These are phyloP conservation scores for Gadus macrocephalus DNA, from an alignment of 2,113 vertebrate species.

Conservation along the genomic window DNA sequence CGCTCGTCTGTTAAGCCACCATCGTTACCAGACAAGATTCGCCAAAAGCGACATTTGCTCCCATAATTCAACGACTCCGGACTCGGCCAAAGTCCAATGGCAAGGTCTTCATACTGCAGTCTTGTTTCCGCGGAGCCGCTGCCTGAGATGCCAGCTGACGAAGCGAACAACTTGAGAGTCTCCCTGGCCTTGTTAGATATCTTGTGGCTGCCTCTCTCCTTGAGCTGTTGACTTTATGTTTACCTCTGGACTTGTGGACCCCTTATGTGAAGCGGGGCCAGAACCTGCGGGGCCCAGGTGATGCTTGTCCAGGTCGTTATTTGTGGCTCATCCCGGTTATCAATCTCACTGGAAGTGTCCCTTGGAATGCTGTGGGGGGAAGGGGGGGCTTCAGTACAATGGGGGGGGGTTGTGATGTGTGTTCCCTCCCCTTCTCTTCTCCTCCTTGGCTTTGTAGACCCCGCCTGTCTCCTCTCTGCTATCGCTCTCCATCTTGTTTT, in stretches of 20 bases:
- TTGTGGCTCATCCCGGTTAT: conserved; percentile 49
- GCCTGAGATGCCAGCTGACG: conserved; percentile 25
- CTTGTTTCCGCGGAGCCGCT: too few species aligned
- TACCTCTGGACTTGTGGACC: conserved; percentile 30
- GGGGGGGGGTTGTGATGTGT: not conserved
- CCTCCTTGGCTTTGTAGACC: conserved; percentile 4
- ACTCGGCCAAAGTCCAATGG: too few species aligned
- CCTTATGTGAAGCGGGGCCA: conserved; percentile 41
- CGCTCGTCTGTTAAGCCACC: too few species aligned
- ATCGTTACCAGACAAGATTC: too few species aligned
- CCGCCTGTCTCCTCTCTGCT: not conserved
- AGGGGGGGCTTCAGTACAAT: conserved; percentile 26
- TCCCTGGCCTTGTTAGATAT: conserved; percentile 21
- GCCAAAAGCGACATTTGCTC: too few species aligned
- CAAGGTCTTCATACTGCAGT: too few species aligned
- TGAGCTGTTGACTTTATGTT: not conserved
- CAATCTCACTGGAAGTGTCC: conserved; percentile 63
- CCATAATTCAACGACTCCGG: too few species aligned
- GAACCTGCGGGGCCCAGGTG: conserved; percentile 29
- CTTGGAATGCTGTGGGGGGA: conserved; percentile 30
- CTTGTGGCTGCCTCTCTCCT: conserved; percentile 25
- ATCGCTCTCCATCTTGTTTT: conserved; percentile 4
- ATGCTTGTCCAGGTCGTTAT: conserved; percentile 41
- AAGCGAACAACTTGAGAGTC: conserved; percentile 23
- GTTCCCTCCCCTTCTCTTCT: not conserved